These are phyloP conservation scores for Salticus scenicus DNA, from an alignment of 2,888 invertebrate species.

Conservation along the genomic window DNA sequence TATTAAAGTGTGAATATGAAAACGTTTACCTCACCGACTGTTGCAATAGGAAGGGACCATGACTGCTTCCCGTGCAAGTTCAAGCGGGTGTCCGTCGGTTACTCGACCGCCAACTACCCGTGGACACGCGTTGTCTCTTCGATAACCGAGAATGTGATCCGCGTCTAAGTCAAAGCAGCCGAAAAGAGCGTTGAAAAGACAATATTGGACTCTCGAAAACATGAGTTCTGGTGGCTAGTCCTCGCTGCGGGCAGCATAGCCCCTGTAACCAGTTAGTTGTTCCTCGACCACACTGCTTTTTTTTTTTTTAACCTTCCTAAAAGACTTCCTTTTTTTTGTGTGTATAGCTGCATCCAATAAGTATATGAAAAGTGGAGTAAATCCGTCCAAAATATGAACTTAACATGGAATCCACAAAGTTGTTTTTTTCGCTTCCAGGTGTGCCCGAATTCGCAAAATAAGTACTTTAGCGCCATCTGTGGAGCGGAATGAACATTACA, in stretches of 20 bases:
- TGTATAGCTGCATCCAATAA: not conserved
- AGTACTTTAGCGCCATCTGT: slow-evolving; percentile 48
- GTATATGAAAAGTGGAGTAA: no score
- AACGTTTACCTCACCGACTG: no score
- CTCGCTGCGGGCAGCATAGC: slow-evolving; percentile 67
- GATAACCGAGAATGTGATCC: slow-evolving; percentile 51
- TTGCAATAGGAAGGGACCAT: not conserved
- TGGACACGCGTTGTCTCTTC: not conserved
- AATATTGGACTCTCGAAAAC: slow-evolving; percentile 11
- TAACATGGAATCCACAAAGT: not conserved
- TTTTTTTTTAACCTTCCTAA: slow-evolving; percentile 33
- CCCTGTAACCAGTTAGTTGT: slow-evolving; percentile 47
- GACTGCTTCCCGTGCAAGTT: not conserved
- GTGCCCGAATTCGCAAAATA: not conserved
- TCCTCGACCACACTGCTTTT: slow-evolving; percentile 43
- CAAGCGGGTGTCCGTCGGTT: not conserved
- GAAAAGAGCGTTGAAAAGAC: slow-evolving; percentile 27
- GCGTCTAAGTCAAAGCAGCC: slow-evolving; percentile 56
- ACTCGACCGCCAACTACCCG: not conserved
- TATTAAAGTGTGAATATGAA: no score
- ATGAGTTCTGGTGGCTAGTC: slow-evolving; percentile 66
- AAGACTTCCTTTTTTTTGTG: slow-evolving; percentile 33
- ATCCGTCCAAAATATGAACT: slow-evolving; percentile 35
- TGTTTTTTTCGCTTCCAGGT: not conserved
- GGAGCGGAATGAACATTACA: slow-evolving; percentile 38